These are phyloP conservation scores for Drosophila eohydei DNA, from an alignment of 2,888 invertebrate species.

Conservation along the genomic window DNA sequence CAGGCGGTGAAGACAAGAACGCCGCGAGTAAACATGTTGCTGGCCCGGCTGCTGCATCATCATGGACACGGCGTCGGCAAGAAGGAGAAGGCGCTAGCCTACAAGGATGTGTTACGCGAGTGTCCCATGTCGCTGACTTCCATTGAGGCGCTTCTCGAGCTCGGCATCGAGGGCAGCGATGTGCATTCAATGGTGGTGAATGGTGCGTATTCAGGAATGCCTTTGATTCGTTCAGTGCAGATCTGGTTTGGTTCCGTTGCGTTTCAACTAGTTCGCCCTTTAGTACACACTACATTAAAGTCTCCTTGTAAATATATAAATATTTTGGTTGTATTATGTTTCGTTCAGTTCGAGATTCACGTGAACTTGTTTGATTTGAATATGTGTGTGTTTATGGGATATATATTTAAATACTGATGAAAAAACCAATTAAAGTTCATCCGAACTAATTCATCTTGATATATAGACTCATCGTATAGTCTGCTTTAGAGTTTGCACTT, in stretches of 20 bases:
- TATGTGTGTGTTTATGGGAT: too few relatives aligned
- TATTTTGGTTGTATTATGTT: background rate
- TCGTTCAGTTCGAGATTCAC: background rate
- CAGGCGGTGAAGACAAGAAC: conserved; percentile 87
- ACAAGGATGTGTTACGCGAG: conserved; percentile 91
- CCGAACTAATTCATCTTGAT: background rate
- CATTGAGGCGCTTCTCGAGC: conserved; percentile 89
- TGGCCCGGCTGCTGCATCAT: conserved; percentile 90
- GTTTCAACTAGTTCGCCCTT: background rate
- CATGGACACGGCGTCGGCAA: conserved; percentile 88
- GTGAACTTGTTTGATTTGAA: background rate
- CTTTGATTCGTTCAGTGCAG: background rate
- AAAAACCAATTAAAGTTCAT: background rate
- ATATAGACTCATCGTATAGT: background rate
- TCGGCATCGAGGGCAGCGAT: conserved; percentile 91
- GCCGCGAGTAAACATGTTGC: conserved; percentile 90
- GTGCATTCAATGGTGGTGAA: conserved; percentile 90
- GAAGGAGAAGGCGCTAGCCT: conserved; percentile 90
- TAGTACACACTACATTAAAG: background rate
- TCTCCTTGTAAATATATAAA: background rate
- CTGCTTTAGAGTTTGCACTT: background rate
- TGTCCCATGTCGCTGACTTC: conserved; percentile 92
- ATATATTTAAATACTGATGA: background rate
- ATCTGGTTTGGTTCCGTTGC: background rate
- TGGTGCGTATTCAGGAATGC: conserved; percentile 79